phyloP scores from a whole-genome alignment of 2,888 invertebrate species.

The Drosophila incognita region DNA sequence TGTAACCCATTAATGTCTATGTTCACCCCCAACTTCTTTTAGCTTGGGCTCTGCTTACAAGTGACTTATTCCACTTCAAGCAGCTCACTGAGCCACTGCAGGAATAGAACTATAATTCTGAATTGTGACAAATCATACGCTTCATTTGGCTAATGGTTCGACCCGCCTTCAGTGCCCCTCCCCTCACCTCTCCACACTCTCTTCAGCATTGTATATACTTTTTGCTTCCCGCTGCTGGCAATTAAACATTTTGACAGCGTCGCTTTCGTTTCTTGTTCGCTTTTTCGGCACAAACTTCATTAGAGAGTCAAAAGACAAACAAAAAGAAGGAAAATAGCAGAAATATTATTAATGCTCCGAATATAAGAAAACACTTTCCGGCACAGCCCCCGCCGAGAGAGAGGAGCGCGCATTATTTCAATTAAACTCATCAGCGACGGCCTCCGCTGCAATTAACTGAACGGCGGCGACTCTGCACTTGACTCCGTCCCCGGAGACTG shows the following conservation, averaged over 20 bases:
- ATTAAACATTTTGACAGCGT: slow-evolving; percentile 69
- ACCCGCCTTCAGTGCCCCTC: slow-evolving; percentile 1
- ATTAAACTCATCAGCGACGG: slow-evolving; percentile 78
- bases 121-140: slow-evolving; percentile 72
- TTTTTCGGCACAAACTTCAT: slow-evolving; percentile 64
- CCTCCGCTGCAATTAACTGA: slow-evolving; percentile 71
- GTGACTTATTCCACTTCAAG: slow-evolving; percentile 5
- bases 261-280: slow-evolving; percentile 36
- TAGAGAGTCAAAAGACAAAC: slow-evolving; percentile 41
- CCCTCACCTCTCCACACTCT: background rate
- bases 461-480: slow-evolving; percentile 61
- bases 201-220: background rate
- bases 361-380: slow-evolving; percentile 59
- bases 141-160: slow-evolving; percentile 66
- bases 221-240: slow-evolving; percentile 42
- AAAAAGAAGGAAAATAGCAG: slow-evolving; percentile 11
- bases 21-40: background rate
- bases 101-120: slow-evolving; percentile 36
- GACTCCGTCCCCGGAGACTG: slow-evolving; percentile 51
- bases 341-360: slow-evolving; percentile 75
- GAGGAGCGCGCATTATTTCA: slow-evolving; percentile 72
- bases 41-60: background rate
- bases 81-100: slow-evolving; percentile 32
- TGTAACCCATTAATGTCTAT: slow-evolving; percentile 44
- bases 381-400: slow-evolving; percentile 51